A percentile compares a stretch with the other conserved stretches of the same genome.
phyloP scores from a whole-genome alignment of 2,797 vertebrate species.

The Phoeniculus purpureus region DNA sequence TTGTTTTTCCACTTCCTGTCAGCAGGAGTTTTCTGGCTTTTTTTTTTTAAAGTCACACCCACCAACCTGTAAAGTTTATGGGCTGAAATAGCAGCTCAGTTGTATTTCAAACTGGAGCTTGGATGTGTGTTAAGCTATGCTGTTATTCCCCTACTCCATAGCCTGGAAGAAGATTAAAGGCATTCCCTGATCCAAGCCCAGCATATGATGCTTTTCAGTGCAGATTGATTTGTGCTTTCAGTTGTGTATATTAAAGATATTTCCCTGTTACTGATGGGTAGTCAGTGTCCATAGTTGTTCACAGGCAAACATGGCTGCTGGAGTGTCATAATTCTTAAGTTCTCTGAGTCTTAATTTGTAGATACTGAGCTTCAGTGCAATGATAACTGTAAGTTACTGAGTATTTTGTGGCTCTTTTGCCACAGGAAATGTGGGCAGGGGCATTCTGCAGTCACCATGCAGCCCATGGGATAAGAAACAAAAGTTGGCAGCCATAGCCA shows the following conservation, averaged over 20 bases:
- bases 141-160: background rate
- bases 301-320: accelerated
- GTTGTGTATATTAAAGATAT: background rate
- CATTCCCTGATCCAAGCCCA: accelerated
- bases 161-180: background rate
- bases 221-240: background rate
- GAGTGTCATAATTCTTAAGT: background rate
- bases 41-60: background rate
- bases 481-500: background rate
- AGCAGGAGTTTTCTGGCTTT: background rate
- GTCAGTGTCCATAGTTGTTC: accelerated
- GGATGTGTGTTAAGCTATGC: background rate
- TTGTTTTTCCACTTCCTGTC: slow-evolving; percentile 55
- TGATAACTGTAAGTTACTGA: background rate
- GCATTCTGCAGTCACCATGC: accelerated
- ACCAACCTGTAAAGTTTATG: slow-evolving; percentile 19
- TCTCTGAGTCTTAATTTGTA: background rate
- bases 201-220: accelerated
- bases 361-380: background rate
- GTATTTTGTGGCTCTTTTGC: background rate
- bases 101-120: background rate
- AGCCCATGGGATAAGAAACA: background rate
- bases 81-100: background rate
- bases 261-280: background rate
- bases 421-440: accelerated